Conservation (phyloP, 2,797 vertebrate species). For the Balearica regulorum region DNA sequence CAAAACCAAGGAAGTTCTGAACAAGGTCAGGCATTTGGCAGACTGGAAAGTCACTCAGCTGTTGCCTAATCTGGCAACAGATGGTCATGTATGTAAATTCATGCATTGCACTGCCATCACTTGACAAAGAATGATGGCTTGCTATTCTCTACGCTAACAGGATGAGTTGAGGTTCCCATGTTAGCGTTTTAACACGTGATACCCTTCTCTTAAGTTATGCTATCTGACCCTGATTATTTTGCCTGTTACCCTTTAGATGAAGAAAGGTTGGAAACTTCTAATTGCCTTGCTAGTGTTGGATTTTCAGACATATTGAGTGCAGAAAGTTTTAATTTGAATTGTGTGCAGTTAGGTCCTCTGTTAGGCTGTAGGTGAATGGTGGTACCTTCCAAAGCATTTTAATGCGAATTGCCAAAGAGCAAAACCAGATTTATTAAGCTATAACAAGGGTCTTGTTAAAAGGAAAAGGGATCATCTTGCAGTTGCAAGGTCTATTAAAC, state of each 20-base stretch:
- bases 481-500: constrained; percentile 7
- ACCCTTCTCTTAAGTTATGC: background rate
- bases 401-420: background rate
- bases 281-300: background rate
- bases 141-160: background rate
- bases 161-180: background rate
- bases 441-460: background rate
- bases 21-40: background rate
- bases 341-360: background rate
- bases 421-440: background rate
- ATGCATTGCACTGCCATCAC: background rate
- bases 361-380: background rate
- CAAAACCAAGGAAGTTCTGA: background rate
- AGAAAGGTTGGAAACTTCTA: background rate
- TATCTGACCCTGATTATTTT: background rate
- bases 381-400: background rate
- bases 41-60: background rate
- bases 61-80: background rate
- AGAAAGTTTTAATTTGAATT: background rate
- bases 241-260: background rate
- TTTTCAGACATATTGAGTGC: background rate
- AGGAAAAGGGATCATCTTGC: background rate
- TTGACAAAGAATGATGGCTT: background rate
- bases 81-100: background rate
- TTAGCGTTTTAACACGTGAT: background rate